Percentiles rank a stretch among this genome's conserved stretches.
phyloP scores from a whole-genome alignment of 1,140 invertebrate genomes.

The Nasonia vitripennis region DNA sequence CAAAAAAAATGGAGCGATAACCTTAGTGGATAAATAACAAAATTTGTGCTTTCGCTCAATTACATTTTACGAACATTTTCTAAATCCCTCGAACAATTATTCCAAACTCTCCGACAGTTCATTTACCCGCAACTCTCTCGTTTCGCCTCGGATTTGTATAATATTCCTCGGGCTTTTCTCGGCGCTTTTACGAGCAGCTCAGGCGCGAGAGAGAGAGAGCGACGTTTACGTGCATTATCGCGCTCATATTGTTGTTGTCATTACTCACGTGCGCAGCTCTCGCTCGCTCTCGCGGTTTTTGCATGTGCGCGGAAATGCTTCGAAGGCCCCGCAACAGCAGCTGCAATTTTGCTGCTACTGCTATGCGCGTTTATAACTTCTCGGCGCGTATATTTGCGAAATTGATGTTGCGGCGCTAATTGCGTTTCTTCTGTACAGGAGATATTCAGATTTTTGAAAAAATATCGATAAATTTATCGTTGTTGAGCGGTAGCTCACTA shows the following conservation, averaged over 20 bases:
- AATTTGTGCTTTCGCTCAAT: too few species aligned
- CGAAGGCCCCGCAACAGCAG: not conserved
- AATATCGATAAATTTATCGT: too few species aligned
- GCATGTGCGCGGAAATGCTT: conserved; percentile 9
- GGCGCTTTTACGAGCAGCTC: too few species aligned
- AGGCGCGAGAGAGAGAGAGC: too few species aligned
- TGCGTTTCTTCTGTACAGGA: not conserved
- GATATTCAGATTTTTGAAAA: too few species aligned
- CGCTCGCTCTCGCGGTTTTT: not conserved
- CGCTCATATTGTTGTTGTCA: conserved; percentile 16
- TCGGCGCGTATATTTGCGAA: not conserved
- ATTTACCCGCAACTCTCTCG: too few species aligned
- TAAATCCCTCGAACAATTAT: too few species aligned
- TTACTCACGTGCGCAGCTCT: conserved; percentile 5
- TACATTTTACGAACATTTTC: too few species aligned
- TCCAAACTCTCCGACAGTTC: too few species aligned
- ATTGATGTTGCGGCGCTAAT: not conserved
- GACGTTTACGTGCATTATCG: conserved; percentile 39
- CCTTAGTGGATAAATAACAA: too few species aligned
- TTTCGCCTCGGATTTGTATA: not conserved
- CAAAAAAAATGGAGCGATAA: too few species aligned
- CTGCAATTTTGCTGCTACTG: not conserved
- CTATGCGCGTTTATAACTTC: not conserved
- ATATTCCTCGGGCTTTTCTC: not conserved
- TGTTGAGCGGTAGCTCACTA: too few species aligned